Evolutionary conservation across 1,140 invertebrate genomes (phyloP), one percentile per base, ranked within the genome.

Genomic region (Onthophagus taurus): DNA sequence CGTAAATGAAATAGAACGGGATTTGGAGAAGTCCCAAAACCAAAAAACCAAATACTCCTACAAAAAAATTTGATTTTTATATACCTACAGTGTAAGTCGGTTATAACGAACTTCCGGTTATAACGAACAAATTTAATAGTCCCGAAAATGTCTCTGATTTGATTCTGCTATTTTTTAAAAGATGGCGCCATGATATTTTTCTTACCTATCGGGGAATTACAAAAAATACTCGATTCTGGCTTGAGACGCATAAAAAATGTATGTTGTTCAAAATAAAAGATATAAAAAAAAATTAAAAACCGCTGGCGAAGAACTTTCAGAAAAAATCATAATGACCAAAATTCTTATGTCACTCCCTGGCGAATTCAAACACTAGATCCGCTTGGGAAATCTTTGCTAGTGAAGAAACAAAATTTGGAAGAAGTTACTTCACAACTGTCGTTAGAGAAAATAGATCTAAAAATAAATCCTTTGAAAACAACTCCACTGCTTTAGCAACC

Each of bases 1-100:
- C 83, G 20, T 77, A 72, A 33, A 93, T 83, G 65, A 74, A 95
- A 69, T 93, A 90, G 54, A 96, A 80, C 3, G 88, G 84, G 37
- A 94, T 72, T 50, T 90, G 75, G 1, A 89, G 62, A 0, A 87
- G 33, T 4, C 73, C 72, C 8, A 94, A 72, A n/a, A 79, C 76
- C 0, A 72, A 58, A 57, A 94, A 84, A 12, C 92, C 92, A 69
- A 92, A 96, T 8, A 94, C 57, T 13, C 87, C 77, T 79, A 49
- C 8, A 60, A 56, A 50, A 54, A 49, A 20, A 14, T 19, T 20
- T 13, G 24, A n/a, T n/a, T n/a, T n/a, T 26, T 26, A 26, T n/a
- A 26, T 26, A 7, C 23, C 23, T 7, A 26, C 23, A 26, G 23
- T 7, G n/a, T 7, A n/a, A 7, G 23, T 26, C 23, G 23, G n/a